Percentiles rank a stretch among this genome's conserved stretches.
These are phyloP conservation scores for Adelphocoris suturalis DNA, from an alignment of 2,888 invertebrate genomes.

Conservation along the genomic window DNA sequence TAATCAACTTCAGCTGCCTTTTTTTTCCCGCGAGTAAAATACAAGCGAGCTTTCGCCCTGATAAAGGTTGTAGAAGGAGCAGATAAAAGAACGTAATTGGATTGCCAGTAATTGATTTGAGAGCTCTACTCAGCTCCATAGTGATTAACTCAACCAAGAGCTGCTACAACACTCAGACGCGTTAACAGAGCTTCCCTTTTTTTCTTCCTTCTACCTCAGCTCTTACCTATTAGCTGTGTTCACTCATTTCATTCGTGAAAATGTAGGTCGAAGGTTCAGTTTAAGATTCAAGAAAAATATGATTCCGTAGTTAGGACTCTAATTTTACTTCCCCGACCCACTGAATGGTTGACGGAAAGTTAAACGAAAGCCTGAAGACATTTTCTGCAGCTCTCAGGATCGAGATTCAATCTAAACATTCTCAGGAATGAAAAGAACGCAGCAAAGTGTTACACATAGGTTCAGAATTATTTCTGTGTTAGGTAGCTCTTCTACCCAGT, in stretches of 20 bases:
- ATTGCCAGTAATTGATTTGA: constrained; percentile 66
- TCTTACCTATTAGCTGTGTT: neutral
- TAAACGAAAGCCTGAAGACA: too few species aligned
- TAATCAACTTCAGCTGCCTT: constrained; percentile 6
- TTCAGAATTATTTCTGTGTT: too few species aligned
- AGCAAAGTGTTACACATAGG: too few species aligned
- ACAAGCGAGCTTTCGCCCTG: constrained; percentile 23
- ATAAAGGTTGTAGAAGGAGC: constrained; percentile 28
- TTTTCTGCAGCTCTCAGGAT: too few species aligned
- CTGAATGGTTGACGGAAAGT: too few species aligned
- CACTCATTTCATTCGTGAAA: neutral
- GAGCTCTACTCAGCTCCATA: constrained; percentile 59
- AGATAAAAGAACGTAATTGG: constrained; percentile 59
- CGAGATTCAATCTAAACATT: too few species aligned
- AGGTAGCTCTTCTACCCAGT: too few species aligned
- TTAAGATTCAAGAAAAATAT: too few species aligned
- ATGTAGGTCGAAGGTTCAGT: neutral
- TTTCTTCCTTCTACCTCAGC: neutral
- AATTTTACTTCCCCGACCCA: too few species aligned
- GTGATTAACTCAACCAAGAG: constrained; percentile 60
- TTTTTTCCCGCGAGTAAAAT: constrained; percentile 32
- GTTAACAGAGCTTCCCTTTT: neutral
- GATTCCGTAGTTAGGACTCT: too few species aligned
- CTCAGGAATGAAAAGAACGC: too few species aligned
- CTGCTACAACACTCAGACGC: constrained; percentile 30